Evolutionary conservation across 2,113 vertebrate species (phyloP).

Genomic region (Heterotis niloticus): DNA sequence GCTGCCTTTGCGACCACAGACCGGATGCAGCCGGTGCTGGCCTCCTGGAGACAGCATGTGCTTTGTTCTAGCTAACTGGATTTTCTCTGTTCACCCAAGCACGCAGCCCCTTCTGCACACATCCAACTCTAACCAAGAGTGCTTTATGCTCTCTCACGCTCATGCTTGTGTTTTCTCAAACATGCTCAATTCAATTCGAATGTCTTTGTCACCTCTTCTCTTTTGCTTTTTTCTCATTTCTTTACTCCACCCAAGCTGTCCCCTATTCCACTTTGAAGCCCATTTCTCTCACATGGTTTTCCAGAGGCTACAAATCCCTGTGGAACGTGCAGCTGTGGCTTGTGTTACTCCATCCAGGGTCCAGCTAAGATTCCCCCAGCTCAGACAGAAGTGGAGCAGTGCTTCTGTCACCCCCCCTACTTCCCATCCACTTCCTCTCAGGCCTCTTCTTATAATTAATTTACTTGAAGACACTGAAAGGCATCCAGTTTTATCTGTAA

Average conservation of each 20-base stretch:
- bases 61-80: slow-evolving; percentile 21
- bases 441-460: slow-evolving; percentile 9
- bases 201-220: slow-evolving; percentile 12
- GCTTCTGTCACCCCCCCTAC: not conserved
- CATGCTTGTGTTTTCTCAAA: not conserved
- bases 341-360: not conserved
- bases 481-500: not conserved
- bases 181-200: not conserved
- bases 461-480: slow-evolving; percentile 10
- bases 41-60: slow-evolving; percentile 10
- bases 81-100: slow-evolving; percentile 23
- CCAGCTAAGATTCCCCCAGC: not conserved
- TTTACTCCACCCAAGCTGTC: slow-evolving; percentile 26
- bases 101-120: not conserved
- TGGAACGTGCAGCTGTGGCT: not conserved
- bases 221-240: not conserved
- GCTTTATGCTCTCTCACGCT: not conserved
- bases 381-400: not conserved
- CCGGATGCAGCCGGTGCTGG: not conserved
- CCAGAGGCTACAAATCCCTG: not conserved
- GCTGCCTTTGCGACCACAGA: not conserved
- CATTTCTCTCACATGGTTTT: slow-evolving; percentile 18
- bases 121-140: not conserved
- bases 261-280: slow-evolving; percentile 22
- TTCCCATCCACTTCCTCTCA: not conserved